Conservation (phyloP, 2,888 invertebrate species). For the Acanthosepion lycidas region DNA sequence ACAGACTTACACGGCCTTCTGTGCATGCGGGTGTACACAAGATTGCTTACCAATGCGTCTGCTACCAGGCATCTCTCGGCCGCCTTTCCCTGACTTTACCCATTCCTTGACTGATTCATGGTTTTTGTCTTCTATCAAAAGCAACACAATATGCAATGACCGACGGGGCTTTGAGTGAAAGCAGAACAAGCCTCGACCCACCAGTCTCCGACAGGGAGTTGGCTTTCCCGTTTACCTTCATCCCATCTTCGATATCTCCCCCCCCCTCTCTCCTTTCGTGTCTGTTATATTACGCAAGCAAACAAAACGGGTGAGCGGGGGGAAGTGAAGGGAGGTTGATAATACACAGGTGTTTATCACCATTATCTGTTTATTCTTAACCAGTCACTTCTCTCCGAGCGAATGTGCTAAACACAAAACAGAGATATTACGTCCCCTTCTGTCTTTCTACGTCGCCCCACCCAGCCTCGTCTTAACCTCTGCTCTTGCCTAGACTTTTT, state of each 20-base stretch:
- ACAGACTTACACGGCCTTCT: background rate
- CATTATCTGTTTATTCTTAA: constrained; percentile 6
- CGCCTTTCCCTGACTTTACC: background rate
- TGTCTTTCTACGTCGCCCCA: background rate
- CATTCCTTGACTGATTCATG: background rate
- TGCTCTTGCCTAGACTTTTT: background rate
- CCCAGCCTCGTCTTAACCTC: background rate
- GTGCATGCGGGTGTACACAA: background rate
- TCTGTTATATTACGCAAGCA: background rate
- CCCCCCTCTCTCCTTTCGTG: background rate
- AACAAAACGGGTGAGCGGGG: background rate
- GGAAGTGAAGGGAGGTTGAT: background rate
- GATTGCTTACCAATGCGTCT: too few relatives aligned
- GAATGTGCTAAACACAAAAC: background rate
- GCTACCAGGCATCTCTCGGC: background rate
- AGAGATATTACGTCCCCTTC: constrained; percentile 6
- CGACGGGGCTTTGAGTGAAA: background rate
- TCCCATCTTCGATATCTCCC: background rate
- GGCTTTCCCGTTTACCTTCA: background rate
- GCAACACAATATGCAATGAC: background rate
- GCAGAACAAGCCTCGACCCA: background rate
- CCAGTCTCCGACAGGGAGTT: background rate
- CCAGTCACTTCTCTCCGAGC: background rate
- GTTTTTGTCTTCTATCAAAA: background rate
- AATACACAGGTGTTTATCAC: constrained; percentile 21